Base-by-base conservation (phyloP, 2,888 invertebrate species). In the Germaria angustata region DNA sequence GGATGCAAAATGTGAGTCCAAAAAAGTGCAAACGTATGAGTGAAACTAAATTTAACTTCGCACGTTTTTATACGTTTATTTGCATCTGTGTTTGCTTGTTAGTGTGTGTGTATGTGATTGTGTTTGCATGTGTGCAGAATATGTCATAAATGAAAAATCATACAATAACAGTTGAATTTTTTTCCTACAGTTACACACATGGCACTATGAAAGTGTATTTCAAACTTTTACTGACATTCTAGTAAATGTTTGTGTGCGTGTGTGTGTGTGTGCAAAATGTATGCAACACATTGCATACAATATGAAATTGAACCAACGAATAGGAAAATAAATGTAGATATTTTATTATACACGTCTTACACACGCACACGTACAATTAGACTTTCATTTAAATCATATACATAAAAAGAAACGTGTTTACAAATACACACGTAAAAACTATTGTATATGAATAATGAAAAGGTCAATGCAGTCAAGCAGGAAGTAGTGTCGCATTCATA, bases 401-500 rank as follows among this genome's bases (percentile, higher is more conserved):
- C n/a, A n/a, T n/a, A n/a, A n/a, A 28, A 5, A 28, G 6, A 28
- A 3, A 4, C 22, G 20, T 72, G 39, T 51, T 13, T 51, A 46
- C n/a, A 20, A 8, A 57, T 17, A 44, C 17, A 34, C 24, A 46
- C 22, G 15, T 51, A 41, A 65, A 36, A 53, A 44, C n/a, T 53
- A 61, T 6, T 5, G 6, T 28, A 3, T 55, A 77, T 80, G 73
- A 65, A 82, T 65, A 71, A 78, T 46, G 59, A 76, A 80, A 72
- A 80, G 80, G 77, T 80, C 84, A 82, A 78, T 75, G 85, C 65
- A 85, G 84, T 83, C 85, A 73, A 77, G 82, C 89, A 87, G 90
- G 90, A 90, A 89, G 87, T 87, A 87, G 88, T 90, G 90, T 87
- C 87, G 87, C 88, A 87, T 86, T 85, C 86, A 87, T 86, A 89